A percentile compares a stretch with the other conserved stretches of the same genome.
Evolutionary conservation across 2,888 invertebrate species (phyloP).

Genomic region (Crematogaster levior): DNA sequence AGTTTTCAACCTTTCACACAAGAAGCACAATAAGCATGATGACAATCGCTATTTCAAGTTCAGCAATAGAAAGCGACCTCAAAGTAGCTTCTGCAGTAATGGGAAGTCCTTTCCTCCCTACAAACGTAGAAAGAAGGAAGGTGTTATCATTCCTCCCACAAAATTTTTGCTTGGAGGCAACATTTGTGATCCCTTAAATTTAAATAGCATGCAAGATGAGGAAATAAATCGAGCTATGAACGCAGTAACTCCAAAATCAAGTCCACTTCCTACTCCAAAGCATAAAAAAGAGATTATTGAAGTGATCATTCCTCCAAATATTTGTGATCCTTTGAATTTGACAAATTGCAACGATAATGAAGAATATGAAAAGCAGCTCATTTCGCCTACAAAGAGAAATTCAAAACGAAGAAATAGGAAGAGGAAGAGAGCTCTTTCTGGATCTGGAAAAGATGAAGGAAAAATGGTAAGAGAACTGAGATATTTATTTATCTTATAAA

Average conservation of each 20-base stretch:
- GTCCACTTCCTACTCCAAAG: conserved; percentile 94
- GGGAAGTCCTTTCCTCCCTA: conserved; percentile 92
- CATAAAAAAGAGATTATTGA: conserved; percentile 93
- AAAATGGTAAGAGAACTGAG: conserved; percentile 27
- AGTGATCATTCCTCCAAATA: conserved; percentile 96
- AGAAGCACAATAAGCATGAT: conserved; percentile 83
- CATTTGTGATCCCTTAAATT: conserved; percentile 97
- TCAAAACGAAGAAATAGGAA: conserved; percentile 90
- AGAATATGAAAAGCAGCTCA: conserved; percentile 93
- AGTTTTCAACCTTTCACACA: conserved; percentile 78
- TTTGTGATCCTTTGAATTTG: conserved; percentile 96
- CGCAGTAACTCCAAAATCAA: conserved; percentile 96
- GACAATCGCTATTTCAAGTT: conserved; percentile 83
- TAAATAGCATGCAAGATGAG: conserved; percentile 95
- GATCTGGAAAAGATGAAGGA: conserved; percentile 85
- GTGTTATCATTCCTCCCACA: conserved; percentile 93
- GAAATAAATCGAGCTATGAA: conserved; percentile 93
- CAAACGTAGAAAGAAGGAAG: conserved; percentile 91
- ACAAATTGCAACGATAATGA: conserved; percentile 90
- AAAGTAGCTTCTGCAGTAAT: conserved; percentile 89
- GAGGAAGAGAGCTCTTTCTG: conserved; percentile 87
- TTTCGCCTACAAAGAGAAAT: conserved; percentile 89
- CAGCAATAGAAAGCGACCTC: conserved; percentile 88
- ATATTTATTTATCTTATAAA: background rate
- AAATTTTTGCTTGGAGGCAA: conserved; percentile 98